Percentiles rank a stretch among this genome's conserved stretches.
Conservation (phyloP, 2,113 vertebrate species). For the Clinocottus analis region DNA sequence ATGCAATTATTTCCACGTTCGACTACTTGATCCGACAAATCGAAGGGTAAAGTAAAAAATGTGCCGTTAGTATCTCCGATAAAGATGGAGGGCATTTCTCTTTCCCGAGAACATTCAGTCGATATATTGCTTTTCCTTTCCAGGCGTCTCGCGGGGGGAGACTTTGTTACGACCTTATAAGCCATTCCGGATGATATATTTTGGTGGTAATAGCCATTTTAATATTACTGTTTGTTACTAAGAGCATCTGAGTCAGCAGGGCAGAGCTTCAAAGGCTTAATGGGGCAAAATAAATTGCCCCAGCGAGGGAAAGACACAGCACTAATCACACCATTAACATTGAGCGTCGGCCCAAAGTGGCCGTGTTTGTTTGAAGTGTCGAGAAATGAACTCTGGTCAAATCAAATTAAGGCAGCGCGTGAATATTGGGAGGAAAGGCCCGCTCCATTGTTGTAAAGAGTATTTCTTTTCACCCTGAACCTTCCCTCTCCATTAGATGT, state of each 20-base stretch:
- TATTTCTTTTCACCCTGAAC: conserved; percentile 25
- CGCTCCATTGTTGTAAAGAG: conserved; percentile 33
- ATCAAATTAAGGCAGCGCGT: conserved; percentile 67
- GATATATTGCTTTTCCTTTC: conserved; percentile 62
- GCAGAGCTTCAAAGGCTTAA: conserved; percentile 77
- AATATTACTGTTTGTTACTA: conserved; percentile 81
- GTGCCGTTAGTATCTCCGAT: background rate
- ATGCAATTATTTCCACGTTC: background rate
- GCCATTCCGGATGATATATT: conserved; percentile 77
- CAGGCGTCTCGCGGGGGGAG: conserved; percentile 52
- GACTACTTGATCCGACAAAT: background rate
- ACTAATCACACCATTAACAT: conserved; percentile 81
- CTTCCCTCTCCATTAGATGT: conserved; percentile 21
- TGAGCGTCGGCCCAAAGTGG: conserved; percentile 72
- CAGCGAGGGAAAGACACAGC: conserved; percentile 73
- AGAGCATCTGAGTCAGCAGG: conserved; percentile 81
- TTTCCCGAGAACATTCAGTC: conserved; percentile 20
- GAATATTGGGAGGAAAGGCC: conserved; percentile 21
- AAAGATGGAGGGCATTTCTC: conserved; percentile 20
- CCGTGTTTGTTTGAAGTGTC: conserved; percentile 73
- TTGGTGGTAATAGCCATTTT: conserved; percentile 73
- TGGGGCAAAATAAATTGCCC: conserved; percentile 79
- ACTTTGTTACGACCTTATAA: conserved; percentile 68
- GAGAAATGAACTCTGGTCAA: conserved; percentile 70
- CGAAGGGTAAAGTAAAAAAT: background rate